phyloP scores from a whole-genome alignment of 2,888 invertebrate species.

The Drosophila anceps region DNA sequence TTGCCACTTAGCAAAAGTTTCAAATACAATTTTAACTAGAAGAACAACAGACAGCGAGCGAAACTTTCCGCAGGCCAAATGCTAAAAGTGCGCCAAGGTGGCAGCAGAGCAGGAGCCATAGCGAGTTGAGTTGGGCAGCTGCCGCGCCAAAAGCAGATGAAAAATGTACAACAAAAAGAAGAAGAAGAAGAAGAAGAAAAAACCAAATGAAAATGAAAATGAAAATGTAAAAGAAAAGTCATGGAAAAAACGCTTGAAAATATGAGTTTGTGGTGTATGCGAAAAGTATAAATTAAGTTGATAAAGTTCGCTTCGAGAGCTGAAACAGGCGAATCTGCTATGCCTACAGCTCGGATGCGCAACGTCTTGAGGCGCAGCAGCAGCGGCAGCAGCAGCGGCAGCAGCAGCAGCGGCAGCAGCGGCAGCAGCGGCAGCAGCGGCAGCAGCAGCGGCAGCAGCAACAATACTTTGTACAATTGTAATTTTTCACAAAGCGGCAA shows the following conservation, averaged over 20 bases:
- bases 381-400: slow-evolving; percentile 1
- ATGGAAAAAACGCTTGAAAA: slow-evolving; percentile 28
- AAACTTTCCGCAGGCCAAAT: slow-evolving; percentile 54
- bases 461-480: slow-evolving; percentile 26
- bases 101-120: no score
- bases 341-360: not conserved
- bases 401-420: slow-evolving; percentile 19
- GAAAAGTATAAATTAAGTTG: slow-evolving; percentile 61
- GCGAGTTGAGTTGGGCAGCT: slow-evolving; percentile 1
- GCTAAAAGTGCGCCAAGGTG: slow-evolving; percentile 20
- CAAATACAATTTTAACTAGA: slow-evolving; percentile 66
- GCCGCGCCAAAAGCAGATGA: slow-evolving; percentile 30
- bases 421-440: slow-evolving; percentile 16
- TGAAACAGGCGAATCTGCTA: not conserved
- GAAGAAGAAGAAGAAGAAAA: no score
- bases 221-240: slow-evolving; percentile 7
- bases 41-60: slow-evolving; percentile 27
- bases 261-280: slow-evolving; percentile 36
- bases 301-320: slow-evolving; percentile 57
- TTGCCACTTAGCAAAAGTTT: slow-evolving; percentile 72
- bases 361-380: slow-evolving; percentile 10
- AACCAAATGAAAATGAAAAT: not conserved
- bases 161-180: slow-evolving; percentile 32
- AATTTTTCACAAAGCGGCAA: slow-evolving; percentile 53
- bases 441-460: slow-evolving; percentile 16